Base-by-base conservation (phyloP, 2,888 invertebrate species). In the Malachius bipustulatus region DNA sequence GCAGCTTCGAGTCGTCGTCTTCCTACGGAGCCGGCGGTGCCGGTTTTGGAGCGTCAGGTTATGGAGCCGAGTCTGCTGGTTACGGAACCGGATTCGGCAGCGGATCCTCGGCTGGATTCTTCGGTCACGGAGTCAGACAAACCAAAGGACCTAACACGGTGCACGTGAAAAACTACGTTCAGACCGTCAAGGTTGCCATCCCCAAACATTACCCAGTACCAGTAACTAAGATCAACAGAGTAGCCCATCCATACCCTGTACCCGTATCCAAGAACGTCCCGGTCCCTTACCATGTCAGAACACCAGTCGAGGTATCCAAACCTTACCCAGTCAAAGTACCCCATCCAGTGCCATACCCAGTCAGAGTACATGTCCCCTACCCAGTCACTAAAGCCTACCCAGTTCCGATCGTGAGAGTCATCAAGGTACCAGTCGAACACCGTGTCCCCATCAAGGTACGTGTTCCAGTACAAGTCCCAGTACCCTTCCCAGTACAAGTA, bases 191-290 rank as follows among this genome's bases (percentile, higher is more conserved):
- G 14, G 48, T 50, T 4, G 39, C 48, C 30, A 45, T 51, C 26
- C 47, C 47, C 33, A 45, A 44, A 30, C 42, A 45, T 27, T 40
- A 40, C 32, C 46, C 46, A 29, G 46, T 44, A 8, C 40, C 27
- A 33, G 50, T 56, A 4, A 50, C 48, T 26, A 54, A 48, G 41
- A 48, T 47, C 11, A 52, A 56, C 4, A 48, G 37, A 29, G 48
- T 50, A 28, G 44, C 58, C 12, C 53, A 57, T 39, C 57, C 57
- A 14, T 52, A 57, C 42, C 51, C 48, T 16, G 42, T 39, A n/a
- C 26, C 39, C 16, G 45, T 49, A 27, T 36, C 40, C 10, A 46
- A 44, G 29, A 44, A 49, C 2, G 44, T 50, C 14, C 48, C 46
- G 38, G 49, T 48, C 0, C 47, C 46, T 32, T 45, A 48, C 32